Base-by-base conservation (phyloP, 2,888 invertebrate genomes). In the Sycophila texana region DNA sequence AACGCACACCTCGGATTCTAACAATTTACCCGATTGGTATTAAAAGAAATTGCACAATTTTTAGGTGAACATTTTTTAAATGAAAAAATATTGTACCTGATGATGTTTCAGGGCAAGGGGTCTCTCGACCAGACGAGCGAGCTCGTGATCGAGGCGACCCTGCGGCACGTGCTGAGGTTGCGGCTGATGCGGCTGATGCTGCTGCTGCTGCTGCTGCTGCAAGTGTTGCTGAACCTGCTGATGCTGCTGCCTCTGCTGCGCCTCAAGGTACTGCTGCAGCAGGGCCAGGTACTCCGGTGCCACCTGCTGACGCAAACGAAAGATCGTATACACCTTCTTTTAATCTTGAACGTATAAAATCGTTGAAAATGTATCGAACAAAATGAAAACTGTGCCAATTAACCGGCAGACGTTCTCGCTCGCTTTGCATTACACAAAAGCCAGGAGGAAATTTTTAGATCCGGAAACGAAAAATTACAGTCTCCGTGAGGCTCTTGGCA, bases 191-290 rank as follows among this genome's bases (percentile, higher is more conserved):
- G n/a, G n/a, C n/a, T n/a, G n/a, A n/a, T n/a, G n/a, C 1, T 47
- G 60, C 12, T n/a, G 55, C 10, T 65, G 72, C 1, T 49, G 72
- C 13, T 14, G 71, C 4, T 61, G 77, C 2, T 26, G 65, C n/a
- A 13, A 20, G 0, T 53, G 71, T 1, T 63, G 72, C 12, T 76
- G 76, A 0, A 57, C 74, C 55, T 71, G 73, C 57, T 77, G 77
- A 0, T 77, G 77, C 13, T 73, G 81, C 63, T 74, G 74, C 13
- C 68, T 71, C 30, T 72, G 77, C 14, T 75, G 81, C 4, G 65
- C 65, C 49, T 77, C 74, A 16, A 81, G 61, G 68, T 81, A 81
- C 49, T 79, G 79, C 66, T 81, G 81, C n/a, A 81, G 73, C 13
- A 81, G 58, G 0, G 67, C 72, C 39, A 81, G 49, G 68, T 81